Evolutionary conservation across 1,140 invertebrate genomes (phyloP), one percentile per base, ranked within the genome.

Genomic region (Drosophila persimilis): DNA sequence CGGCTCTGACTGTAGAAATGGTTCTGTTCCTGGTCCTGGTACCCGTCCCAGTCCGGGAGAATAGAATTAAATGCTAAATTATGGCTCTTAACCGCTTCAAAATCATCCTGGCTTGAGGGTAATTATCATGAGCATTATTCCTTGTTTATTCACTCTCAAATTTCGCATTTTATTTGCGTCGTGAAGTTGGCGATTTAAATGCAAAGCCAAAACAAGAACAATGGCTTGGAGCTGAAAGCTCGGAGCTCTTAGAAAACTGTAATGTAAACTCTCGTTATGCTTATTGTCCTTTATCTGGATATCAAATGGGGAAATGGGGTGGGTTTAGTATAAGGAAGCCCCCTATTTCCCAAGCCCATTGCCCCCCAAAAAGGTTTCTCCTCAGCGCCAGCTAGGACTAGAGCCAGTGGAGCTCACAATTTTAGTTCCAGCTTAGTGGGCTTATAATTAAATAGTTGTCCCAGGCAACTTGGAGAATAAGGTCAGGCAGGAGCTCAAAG

Each of bases 121-220:
- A 89, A 88, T 88, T 89, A 88, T 83, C 84, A 73, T 77, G 79
- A 89, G 64, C 72, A 88, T 88, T 88, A 89, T 70, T 81, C 71
- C 84, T 73, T 79, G 75, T 88, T 88, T 88, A 83, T 89, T 89
- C 76, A 88, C 83, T 86, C 62, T 86, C 83, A 88, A 86, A 79
- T 79, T 65, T 73, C 52, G 51, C 75, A 69, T 89, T 88, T 88
- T 89, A 88, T 88, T 76, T 63, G 64, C 60, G 44, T 57, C 81
- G 67, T 81, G 77, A 86, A 74, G 71, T 81, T 66, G 46, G 29
- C 50, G 59, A 66, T 71, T 80, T 77, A 69, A 54, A 73, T 41
- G 54, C 53, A 61, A 52, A 62, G 43, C 50, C 44, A 71, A 47
- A 44, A 45, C 56, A 61, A 26, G 26, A 64, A 73, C 55, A 61